Base-by-base conservation (phyloP, 2,113 vertebrate species). In the Poecilia latipinna region DNA sequence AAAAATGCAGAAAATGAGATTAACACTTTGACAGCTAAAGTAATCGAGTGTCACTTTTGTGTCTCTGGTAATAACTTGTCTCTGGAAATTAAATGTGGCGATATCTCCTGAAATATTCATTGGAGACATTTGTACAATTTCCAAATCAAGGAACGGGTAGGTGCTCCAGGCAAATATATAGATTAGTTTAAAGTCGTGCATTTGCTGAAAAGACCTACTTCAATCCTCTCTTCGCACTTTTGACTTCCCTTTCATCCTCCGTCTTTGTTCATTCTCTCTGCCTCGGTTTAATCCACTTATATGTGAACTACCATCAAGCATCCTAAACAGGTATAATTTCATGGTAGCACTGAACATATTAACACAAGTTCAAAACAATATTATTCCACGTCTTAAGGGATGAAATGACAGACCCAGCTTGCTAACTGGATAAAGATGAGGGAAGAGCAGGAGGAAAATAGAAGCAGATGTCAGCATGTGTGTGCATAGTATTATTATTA, bases 281-380 rank as follows among this genome's bases (percentile, higher is more conserved):
- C 54, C 35, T 82, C 61, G 42, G 8, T 74, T 78, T 62, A 67
- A 84, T 85, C 65, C 82, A 72, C 44, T 77, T 72, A 8, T 66
- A 78, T 61, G 15, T 71, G 61, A 78, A 69, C 37, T 32, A 19
- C 32, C 12, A 26, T 64, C 3, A 19, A 74, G 61, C 67, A 44
- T 62, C 65, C 63, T 81, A 78, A 79, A 72, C 68, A 84, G 72
- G 83, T 80, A 76, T 77, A 81, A 91, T 94, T 91, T 91, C 86
- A 92, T 77, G 82, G 82, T 65, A 37, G 72, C 82, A 88, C 68
- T 68, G 85, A 84, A 70, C 70, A 84, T 89, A 93, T 93, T 90
- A 89, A 80, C 84, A 75, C 61, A 44, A 81, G 85, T 89, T 87
- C 86, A 80, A 24, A 70, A 66, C 48, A 66, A 76, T 85, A 73